Evolutionary conservation across 2,888 invertebrate genomes (phyloP).

Genomic region (Calameuta idolon): DNA sequence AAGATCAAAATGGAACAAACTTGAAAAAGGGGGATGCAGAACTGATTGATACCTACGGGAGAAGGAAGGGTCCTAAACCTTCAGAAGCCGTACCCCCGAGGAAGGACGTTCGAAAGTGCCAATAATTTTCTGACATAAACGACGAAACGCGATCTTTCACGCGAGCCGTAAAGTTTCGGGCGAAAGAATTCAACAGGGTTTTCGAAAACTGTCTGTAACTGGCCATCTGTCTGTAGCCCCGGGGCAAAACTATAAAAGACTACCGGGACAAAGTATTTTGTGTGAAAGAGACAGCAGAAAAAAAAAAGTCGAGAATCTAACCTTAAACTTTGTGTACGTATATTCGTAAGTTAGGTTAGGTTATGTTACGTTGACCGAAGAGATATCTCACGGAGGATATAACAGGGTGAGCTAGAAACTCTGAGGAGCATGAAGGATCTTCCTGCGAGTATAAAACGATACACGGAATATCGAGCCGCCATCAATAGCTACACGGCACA

Average conservation of each 20-base stretch:
- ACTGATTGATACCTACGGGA: neutral
- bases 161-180: neutral
- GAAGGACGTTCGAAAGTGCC: neutral
- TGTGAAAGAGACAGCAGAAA: neutral
- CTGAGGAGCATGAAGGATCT: neutral
- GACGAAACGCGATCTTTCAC: neutral
- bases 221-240: neutral
- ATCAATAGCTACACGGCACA: neutral
- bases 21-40: neutral
- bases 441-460: neutral
- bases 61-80: neutral
- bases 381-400: neutral
- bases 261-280: neutral
- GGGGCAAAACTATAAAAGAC: neutral
- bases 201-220: neutral
- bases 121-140: neutral
- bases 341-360: neutral
- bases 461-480: neutral
- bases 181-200: neutral
- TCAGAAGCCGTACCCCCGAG: neutral
- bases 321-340: neutral
- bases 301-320: neutral
- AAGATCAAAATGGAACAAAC: conserved; percentile 22
- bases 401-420: neutral
- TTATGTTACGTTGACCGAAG: neutral